A percentile compares a stretch with the other conserved stretches of the same genome.
phyloP scores from a whole-genome alignment of 1,140 invertebrate genomes.

The Trichomalopsis sarcophagae region DNA sequence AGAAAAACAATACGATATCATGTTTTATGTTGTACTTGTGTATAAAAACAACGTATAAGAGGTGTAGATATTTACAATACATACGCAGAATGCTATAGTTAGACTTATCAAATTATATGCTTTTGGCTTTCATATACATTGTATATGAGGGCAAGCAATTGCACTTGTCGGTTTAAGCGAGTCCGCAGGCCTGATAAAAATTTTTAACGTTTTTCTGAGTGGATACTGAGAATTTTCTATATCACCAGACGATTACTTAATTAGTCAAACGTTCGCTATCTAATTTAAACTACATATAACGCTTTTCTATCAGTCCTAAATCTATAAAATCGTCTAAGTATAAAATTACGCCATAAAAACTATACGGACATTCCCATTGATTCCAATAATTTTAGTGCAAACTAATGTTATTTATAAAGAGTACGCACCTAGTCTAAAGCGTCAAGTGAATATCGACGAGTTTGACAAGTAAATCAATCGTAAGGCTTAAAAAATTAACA shows the following conservation, averaged over 20 bases:
- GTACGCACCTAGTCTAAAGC: neutral
- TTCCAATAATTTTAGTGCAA: neutral
- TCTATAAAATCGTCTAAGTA: neutral
- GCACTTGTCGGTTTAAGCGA: slow-evolving; percentile 49
- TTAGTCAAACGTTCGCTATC: neutral
- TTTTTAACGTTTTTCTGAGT: neutral
- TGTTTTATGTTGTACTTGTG: slow-evolving; percentile 1
- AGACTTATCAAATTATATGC: slow-evolving; percentile 53
- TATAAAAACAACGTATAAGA: slow-evolving; percentile 41
- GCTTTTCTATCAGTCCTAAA: neutral
- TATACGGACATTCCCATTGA: neutral
- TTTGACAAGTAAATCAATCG: neutral
- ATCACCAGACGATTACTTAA: neutral
- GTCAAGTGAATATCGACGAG: neutral
- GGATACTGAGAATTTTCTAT: neutral
- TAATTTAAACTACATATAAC: neutral
- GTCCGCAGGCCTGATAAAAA: neutral
- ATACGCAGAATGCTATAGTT: slow-evolving; percentile 36
- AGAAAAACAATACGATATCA: slow-evolving; percentile 31
- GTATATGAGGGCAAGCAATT: slow-evolving; percentile 65
- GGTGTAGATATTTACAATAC: slow-evolving; percentile 57
- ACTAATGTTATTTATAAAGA: neutral
- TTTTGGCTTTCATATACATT: slow-evolving; percentile 67
- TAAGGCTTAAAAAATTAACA: neutral
- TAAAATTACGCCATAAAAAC: neutral